A percentile compares a stretch with the other conserved stretches of the same genome.
Evolutionary conservation across 2,888 invertebrate species (phyloP).

Genomic region (Tethea ocularis): DNA sequence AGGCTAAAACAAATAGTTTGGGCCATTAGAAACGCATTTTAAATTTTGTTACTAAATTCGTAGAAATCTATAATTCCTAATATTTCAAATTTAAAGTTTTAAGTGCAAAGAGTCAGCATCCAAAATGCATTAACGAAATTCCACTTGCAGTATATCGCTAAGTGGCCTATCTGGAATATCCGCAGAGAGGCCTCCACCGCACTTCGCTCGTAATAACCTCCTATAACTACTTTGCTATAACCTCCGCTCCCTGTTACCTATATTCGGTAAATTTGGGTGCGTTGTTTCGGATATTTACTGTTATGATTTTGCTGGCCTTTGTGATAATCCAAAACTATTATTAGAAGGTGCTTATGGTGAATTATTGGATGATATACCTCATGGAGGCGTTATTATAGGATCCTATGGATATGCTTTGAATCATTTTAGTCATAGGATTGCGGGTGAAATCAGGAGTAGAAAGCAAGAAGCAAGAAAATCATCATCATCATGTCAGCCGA

Average conservation of each 20-base stretch:
- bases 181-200: conserved; percentile 32
- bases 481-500: too few relatives aligned
- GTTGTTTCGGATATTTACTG: neutral
- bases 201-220: conserved; percentile 36
- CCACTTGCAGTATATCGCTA: conserved; percentile 38
- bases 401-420: too few relatives aligned
- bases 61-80: too few relatives aligned
- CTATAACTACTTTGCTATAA: neutral
- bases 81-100: conserved; percentile 15
- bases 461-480: too few relatives aligned
- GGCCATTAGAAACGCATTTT: too few relatives aligned
- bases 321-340: neutral
- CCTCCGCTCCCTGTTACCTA: neutral
- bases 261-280: neutral
- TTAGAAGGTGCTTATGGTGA: neutral
- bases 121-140: conserved; percentile 42
- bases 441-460: too few relatives aligned
- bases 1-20: too few relatives aligned
- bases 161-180: conserved; percentile 49
- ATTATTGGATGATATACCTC: neutral
- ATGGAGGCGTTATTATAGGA: neutral
- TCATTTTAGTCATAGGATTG: too few relatives aligned
- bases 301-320: neutral
- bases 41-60: too few relatives aligned
- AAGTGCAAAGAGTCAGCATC: conserved; percentile 12